These are phyloP conservation scores for Tenrec ecaudatus DNA, from an alignment of 2,113 vertebrate genomes.

Conservation along the genomic window DNA sequence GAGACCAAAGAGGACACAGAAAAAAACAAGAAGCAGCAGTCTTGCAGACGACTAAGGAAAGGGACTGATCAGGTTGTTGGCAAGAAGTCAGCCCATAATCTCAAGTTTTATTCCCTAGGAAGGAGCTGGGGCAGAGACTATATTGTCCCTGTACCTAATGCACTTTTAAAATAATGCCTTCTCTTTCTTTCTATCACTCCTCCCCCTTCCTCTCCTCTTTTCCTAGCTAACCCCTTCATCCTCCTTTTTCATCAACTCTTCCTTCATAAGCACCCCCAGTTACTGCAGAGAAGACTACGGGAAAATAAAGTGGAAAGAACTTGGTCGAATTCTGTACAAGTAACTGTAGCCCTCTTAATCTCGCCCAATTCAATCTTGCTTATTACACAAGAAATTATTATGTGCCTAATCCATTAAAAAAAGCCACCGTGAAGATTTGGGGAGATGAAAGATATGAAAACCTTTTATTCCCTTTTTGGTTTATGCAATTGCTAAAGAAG, in stretches of 20 bases:
- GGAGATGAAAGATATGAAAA: background rate
- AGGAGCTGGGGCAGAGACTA: background rate
- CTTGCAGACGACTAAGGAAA: background rate
- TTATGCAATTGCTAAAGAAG: constrained; percentile 23
- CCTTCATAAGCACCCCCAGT: background rate
- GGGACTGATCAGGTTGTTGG: background rate
- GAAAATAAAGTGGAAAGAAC: background rate
- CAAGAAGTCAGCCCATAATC: background rate
- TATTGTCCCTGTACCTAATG: background rate
- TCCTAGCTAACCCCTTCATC: background rate
- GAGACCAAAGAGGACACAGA: background rate
- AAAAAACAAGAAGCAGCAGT: background rate
- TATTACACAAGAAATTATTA: background rate
- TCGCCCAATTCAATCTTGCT: background rate
- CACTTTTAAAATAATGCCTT: background rate
- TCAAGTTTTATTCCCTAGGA: background rate
- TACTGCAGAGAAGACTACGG: background rate
- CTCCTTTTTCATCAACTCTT: no score
- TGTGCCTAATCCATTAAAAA: background rate
- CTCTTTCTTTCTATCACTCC: no score
- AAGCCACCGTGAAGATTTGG: background rate
- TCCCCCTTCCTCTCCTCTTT: no score
- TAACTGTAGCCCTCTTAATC: background rate
- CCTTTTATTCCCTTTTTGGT: background rate
- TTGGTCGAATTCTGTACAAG: background rate